These are phyloP conservation scores for Troilus luridus DNA, from an alignment of 2,888 invertebrate genomes.

Conservation along the genomic window DNA sequence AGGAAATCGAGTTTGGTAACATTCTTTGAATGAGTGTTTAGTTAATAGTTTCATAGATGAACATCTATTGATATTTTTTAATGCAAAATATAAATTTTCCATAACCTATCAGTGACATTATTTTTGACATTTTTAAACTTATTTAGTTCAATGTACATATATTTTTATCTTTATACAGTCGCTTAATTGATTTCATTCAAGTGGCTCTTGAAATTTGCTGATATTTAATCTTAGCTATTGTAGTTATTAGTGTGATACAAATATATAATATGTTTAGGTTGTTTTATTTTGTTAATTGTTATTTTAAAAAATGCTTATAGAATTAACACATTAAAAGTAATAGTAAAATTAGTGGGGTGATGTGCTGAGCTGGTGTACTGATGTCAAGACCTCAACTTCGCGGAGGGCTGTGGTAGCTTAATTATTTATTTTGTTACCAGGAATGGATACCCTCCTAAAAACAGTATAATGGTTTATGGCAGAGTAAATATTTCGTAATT, in stretches of 20 bases:
- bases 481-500: constrained; percentile 8
- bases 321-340: too few relatives aligned
- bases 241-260: neutral
- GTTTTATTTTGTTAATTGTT: neutral
- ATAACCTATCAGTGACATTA: neutral
- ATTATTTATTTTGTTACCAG: too few relatives aligned
- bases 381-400: too few relatives aligned
- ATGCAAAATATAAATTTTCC: neutral
- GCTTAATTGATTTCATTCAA: neutral
- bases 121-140: neutral
- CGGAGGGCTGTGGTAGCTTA: too few relatives aligned
- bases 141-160: neutral
- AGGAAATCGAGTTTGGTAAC: neutral
- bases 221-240: constrained; percentile 22
- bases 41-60: neutral
- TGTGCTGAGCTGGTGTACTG: too few relatives aligned
- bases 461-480: neutral
- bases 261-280: neutral
- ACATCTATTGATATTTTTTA: neutral
- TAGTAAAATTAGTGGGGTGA: too few relatives aligned
- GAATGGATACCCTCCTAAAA: neutral
- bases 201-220: constrained; percentile 24
- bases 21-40: neutral
- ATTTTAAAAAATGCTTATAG: neutral
- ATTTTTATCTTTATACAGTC: neutral